Evolutionary conservation across 2,113 vertebrate species (phyloP).

Genomic region (Uropsilus gracilis): DNA sequence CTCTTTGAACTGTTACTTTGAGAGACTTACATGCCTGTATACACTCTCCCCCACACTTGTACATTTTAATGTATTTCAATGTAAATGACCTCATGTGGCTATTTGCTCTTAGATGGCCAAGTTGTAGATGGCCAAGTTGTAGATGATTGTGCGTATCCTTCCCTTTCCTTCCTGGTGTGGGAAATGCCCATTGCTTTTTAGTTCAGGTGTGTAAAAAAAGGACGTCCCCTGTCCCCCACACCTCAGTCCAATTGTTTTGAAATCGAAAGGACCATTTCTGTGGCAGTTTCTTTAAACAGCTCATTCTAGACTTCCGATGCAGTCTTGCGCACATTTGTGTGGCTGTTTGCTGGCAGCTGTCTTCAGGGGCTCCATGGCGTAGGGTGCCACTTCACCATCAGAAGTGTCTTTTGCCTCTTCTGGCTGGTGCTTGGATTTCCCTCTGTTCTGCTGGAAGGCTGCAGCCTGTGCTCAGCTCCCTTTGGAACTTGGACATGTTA

Average conservation of each 20-base stretch:
- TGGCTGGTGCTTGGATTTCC: not conserved
- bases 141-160: not conserved
- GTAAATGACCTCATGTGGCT: not conserved
- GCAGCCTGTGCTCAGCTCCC: not conserved
- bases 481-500: not conserved
- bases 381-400: fast-evolving
- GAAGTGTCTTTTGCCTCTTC: not conserved
- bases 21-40: no score
- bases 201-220: not conserved
- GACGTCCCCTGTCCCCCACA: not conserved
- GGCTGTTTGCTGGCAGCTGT: not conserved
- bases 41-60: no score
- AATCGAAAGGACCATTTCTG: no score
- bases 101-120: not conserved
- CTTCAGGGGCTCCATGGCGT: not conserved
- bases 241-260: not conserved
- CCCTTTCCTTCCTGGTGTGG: not conserved
- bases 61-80: no score
- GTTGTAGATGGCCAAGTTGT: not conserved
- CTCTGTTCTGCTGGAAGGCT: not conserved
- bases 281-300: not conserved
- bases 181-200: not conserved
- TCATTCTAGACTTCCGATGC: not conserved
- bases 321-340: not conserved
- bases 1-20: no score